Evolutionary conservation across 2,113 vertebrate species (phyloP).

Genomic region (Trogon melanurus): DNA sequence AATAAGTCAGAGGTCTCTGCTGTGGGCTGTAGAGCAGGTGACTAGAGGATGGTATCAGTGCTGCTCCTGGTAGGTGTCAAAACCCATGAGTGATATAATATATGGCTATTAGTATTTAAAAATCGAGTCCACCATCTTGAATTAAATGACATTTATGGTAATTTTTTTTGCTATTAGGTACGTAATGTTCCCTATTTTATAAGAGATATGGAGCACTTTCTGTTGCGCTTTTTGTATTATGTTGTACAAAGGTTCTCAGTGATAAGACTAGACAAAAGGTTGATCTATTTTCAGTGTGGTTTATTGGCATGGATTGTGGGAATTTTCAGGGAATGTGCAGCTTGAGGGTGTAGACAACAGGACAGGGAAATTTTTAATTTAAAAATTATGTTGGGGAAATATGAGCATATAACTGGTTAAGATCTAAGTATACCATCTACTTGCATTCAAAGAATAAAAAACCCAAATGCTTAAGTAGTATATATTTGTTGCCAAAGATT

Average conservation of each 20-base stretch:
- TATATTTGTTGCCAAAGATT: background rate
- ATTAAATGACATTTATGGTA: background rate
- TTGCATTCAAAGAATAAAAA: background rate
- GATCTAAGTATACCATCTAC: background rate
- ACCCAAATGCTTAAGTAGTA: background rate
- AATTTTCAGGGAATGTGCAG: background rate
- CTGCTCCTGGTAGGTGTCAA: background rate
- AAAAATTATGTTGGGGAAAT: background rate
- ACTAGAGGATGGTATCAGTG: background rate
- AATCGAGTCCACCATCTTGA: background rate
- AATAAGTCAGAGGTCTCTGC: background rate
- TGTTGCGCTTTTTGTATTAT: background rate
- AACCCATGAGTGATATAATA: background rate
- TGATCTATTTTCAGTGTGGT: conserved; percentile 65
- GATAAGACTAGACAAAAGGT: conserved; percentile 69
- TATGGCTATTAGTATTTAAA: background rate
- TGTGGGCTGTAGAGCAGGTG: background rate
- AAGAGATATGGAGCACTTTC: background rate
- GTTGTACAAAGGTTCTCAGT: conserved; percentile 30
- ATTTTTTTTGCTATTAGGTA: background rate
- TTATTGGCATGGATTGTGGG: conserved; percentile 60
- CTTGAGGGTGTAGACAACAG: background rate
- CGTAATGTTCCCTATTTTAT: background rate
- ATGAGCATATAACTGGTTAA: background rate
- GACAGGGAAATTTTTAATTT: background rate